Conservation (phyloP, 2,797 vertebrate genomes). For the Bryconaethiops microstoma region DNA sequence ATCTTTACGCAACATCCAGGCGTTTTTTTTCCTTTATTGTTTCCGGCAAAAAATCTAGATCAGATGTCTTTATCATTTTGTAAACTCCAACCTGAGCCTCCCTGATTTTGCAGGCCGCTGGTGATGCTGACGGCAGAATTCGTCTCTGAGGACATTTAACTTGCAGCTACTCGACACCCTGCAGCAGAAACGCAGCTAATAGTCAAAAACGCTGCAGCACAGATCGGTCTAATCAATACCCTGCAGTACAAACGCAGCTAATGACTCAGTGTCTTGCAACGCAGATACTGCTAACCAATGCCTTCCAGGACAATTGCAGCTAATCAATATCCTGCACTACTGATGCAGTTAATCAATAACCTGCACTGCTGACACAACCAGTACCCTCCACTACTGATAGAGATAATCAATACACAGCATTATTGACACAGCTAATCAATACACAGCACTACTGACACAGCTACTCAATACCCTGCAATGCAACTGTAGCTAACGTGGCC, state of each 20-base stretch:
- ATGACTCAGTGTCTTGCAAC: neutral
- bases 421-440: too few species aligned
- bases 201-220: neutral
- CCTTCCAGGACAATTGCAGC: neutral
- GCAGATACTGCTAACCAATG: neutral
- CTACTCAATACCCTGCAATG: too few species aligned
- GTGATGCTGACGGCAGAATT: neutral
- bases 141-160: neutral
- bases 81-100: neutral
- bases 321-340: conserved; percentile 63
- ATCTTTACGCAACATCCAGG: neutral
- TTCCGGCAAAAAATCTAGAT: neutral
- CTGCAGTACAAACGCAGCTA: neutral
- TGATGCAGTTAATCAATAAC: conserved; percentile 82
- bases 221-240: neutral
- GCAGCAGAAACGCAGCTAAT: neutral
- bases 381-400: too few species aligned
- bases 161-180: neutral
- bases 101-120: neutral
- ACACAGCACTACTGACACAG: too few species aligned
- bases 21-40: neutral
- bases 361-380: neutral
- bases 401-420: too few species aligned
- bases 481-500: too few species aligned
- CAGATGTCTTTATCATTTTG: neutral